phyloP scores from a whole-genome alignment of 2,797 vertebrate species.

The Ceyx erithaca region DNA sequence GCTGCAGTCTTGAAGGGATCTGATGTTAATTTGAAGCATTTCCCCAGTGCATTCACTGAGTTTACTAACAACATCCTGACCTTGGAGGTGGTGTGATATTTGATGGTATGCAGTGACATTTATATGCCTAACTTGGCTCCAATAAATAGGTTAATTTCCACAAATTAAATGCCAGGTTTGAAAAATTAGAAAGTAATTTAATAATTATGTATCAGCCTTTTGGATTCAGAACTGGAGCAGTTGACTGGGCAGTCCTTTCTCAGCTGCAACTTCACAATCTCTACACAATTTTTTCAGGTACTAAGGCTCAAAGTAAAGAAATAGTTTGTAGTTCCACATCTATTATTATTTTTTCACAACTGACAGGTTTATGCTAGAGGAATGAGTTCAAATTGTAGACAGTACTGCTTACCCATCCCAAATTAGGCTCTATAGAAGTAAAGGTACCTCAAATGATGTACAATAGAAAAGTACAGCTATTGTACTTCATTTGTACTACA shows the following conservation, averaged over 20 bases:
- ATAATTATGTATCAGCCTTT: neutral
- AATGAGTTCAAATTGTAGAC: neutral
- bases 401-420: neutral
- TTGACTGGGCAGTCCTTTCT: neutral
- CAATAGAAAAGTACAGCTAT: neutral
- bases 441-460: neutral
- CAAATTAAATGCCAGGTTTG: slow-evolving; percentile 72
- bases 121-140: slow-evolving; percentile 50
- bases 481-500: too few species aligned
- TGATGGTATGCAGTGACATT: slow-evolving; percentile 67
- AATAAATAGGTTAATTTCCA: slow-evolving; percentile 66
- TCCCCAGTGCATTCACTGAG: neutral
- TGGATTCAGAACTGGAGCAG: neutral
- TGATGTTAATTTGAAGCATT: neutral
- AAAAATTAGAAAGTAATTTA: slow-evolving; percentile 22
- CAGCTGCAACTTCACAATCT: neutral
- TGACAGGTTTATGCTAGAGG: neutral
- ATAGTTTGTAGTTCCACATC: neutral
- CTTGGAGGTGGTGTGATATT: slow-evolving; percentile 52
- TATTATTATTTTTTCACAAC: neutral
- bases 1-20: neutral
- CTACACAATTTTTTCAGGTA: neutral
- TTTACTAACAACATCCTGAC: slow-evolving; percentile 26
- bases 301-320: neutral
- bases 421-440: neutral